These are phyloP conservation scores for Amphiprion percula DNA, from an alignment of 2,113 vertebrate genomes.

Conservation along the genomic window DNA sequence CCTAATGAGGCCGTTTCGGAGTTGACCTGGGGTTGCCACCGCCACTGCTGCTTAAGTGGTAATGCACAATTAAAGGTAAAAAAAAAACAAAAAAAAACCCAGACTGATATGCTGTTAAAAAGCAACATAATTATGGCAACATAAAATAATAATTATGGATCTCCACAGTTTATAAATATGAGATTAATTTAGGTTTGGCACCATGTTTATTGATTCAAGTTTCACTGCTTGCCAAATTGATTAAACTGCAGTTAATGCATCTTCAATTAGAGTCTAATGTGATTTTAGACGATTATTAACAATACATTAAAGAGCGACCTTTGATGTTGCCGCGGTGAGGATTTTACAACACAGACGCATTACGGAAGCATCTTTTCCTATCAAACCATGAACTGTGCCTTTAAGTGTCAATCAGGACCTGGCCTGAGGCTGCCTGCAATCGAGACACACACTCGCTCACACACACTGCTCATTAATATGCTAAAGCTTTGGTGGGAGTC, in stretches of 20 bases:
- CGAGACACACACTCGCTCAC: constrained; percentile 44
- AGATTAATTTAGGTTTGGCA: constrained; percentile 31
- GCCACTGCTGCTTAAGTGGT: too few relatives aligned
- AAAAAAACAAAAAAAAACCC: constrained; percentile 16
- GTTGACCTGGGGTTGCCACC: constrained; percentile 11
- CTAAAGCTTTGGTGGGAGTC: constrained; percentile 72
- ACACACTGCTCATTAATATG: constrained; percentile 77
- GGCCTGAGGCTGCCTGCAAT: constrained; percentile 39
- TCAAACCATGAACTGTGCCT: constrained; percentile 40
- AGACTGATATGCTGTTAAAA: constrained; percentile 34
- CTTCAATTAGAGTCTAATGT: constrained; percentile 39
- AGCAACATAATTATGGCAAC: constrained; percentile 34
- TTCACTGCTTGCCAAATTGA: constrained; percentile 17
- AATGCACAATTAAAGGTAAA: too few relatives aligned
- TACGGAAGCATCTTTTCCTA: constrained; percentile 10
- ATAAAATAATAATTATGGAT: constrained; percentile 48
- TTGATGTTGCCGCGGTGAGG: constrained; percentile 12
- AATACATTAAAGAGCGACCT: constrained; percentile 41
- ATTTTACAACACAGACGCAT: constrained; percentile 20
- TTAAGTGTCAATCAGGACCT: constrained; percentile 47
- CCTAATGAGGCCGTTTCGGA: constrained; percentile 12
- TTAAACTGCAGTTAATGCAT: constrained; percentile 24
- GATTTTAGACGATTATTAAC: constrained; percentile 44
- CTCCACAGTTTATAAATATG: constrained; percentile 26
- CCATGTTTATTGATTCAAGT: constrained; percentile 40